A percentile compares a stretch with the other conserved stretches of the same genome.
phyloP scores from a whole-genome alignment of 2,888 invertebrate genomes.

The Pyrocoelia pectoralis region DNA sequence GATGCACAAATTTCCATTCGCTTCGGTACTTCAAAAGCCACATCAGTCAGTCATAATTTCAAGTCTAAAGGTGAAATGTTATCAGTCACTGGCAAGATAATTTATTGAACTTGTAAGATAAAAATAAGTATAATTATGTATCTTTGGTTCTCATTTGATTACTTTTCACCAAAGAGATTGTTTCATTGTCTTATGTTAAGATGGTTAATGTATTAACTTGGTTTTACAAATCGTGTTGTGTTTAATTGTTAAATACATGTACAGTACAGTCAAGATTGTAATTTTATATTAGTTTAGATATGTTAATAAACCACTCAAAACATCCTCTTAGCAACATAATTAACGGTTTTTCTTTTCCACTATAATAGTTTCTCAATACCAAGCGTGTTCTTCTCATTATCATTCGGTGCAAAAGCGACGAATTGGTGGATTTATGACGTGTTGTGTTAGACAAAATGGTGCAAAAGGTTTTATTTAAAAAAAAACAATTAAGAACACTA shows the following conservation, averaged over 20 bases:
- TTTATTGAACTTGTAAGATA: slow-evolving; percentile 6
- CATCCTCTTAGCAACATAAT: no score
- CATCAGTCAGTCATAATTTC: slow-evolving; percentile 1
- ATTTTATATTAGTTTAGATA: no score
- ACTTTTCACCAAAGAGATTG: neutral
- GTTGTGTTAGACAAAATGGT: no score
- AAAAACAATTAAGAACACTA: no score
- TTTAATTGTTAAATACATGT: slow-evolving; percentile 4
- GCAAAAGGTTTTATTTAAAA: no score
- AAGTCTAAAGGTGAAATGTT: slow-evolving; percentile 14
- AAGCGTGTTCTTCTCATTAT: no score
- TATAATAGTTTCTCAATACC: no score
- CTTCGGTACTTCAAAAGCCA: no score
- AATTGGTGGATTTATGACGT: no score
- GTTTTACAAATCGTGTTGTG: slow-evolving; percentile 7
- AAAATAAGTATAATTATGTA: slow-evolving; percentile 1
- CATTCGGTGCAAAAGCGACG: no score
- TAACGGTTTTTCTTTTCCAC: no score
- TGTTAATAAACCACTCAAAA: no score
- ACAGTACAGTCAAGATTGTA: neutral
- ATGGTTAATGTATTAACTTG: slow-evolving; percentile 10
- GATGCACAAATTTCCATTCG: slow-evolving; percentile 8
- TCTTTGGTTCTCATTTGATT: slow-evolving; percentile 2
- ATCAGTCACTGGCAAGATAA: slow-evolving; percentile 8
- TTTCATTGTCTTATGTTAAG: slow-evolving; percentile 14